Evolutionary conservation across 2,888 invertebrate genomes (phyloP), one percentile per base, ranked within the genome.

Genomic region (Rhagonycha lutea): DNA sequence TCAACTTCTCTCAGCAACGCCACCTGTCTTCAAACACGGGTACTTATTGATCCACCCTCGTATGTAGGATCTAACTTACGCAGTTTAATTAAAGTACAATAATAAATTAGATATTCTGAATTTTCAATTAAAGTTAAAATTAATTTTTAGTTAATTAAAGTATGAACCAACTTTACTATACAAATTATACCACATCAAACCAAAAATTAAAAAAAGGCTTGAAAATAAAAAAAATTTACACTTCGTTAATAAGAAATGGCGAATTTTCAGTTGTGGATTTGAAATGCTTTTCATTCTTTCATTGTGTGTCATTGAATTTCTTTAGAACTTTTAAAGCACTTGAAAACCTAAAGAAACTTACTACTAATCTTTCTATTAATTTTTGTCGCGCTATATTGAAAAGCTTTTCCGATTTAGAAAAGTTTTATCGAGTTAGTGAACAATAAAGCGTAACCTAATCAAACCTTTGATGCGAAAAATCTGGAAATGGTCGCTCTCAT

Each of bases 391-490:
- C 47, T 71, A 75, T 71, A 75, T 61, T 75, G 72, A 75, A 75
- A 75, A 68, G 75, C 75, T 75, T 75, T 75, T 60, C 69, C 71
- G 75, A 47, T 65, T 62, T 68, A 61, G 62, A 72, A 72, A 75
- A 75, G 70, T 75, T 75, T 72, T 24, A 32, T 68, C 47, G 70
- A 75, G 72, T 76, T 78, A 71, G 69, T 73, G 73, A 74, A 76
- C 73, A 72, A 78, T 78, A 78, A 72, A 76, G 70, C 76, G 76
- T 78, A 76, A 70, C 68, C 68, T 76, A 74, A 78, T 78, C 76
- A 78, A 77, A 77, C 72, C 73, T 76, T 71, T 77, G 78, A 78
- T 77, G 74, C 72, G 76, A n/a, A 70, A 78, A 78, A 78, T 78
- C 74, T 65, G 73, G 73, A 75, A 75, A 76, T 76, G 74, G 78